Base-by-base conservation (phyloP, 2,113 vertebrate species). In the Lanius collurio region DNA sequence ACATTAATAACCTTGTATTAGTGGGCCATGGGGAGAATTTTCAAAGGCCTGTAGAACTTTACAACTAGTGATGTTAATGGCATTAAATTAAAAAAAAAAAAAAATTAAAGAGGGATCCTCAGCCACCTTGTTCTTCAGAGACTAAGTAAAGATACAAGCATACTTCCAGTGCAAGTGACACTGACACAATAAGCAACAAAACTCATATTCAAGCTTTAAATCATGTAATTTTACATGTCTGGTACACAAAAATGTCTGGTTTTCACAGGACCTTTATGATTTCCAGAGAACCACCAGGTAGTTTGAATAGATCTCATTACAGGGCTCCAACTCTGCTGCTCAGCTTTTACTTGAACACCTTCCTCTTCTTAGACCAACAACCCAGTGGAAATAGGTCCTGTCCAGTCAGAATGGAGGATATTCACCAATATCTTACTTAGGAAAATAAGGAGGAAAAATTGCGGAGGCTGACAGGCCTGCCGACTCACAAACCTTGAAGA, bases 251-350 rank as follows among this genome's bases (percentile, higher is more conserved):
- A 74, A 50, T 39, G 6, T 39, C 52, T 67, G 3, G 1, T 59
- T 85, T 83, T 71, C 39, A 71, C 90, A 94, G 67, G 85, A 96
- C 27, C 84, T 90, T 80, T 67, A 93, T 83, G 90, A 95, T 87
- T 97, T 96, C 74, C 92, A 94, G 22, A 89, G 93, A 95, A 97
- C 83, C 71, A 47, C 52, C 69, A 94, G 69, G 83, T 68, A 96
- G 57, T 67, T 69, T 12, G 9, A 96, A 85, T 31, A 57, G 15
- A 42, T 10, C 10, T 85, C 59, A 63, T 23, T 46, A 16, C 4
- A 46, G 26, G n/a, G 63, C 13, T 89, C 35, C 73, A 89, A 80
- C 10, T 85, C 47, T 60, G 41, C 35, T 69, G 44, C 44, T 80
- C 39, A 83, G 42, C 16, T 95, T 76, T 84, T 78, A 39, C 6